Conservation (phyloP, 2,113 vertebrate genomes). For the Poeciliopsis retropinna region DNA sequence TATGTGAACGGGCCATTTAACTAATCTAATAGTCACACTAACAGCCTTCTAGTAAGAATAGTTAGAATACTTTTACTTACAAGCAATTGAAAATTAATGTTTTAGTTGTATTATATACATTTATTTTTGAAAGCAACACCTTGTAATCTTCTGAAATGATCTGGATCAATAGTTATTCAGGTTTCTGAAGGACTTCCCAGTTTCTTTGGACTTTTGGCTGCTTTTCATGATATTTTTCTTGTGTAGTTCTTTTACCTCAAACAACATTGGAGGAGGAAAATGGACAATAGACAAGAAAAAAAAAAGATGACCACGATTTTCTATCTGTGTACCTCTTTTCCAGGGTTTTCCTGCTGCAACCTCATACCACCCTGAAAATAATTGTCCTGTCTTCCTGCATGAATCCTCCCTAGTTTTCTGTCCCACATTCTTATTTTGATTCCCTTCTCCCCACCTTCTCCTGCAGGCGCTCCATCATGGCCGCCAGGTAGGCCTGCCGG, state of each 20-base stretch:
- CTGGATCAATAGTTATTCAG: not conserved
- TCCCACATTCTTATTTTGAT: not conserved
- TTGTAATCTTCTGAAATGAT: not conserved
- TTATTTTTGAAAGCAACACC: not conserved
- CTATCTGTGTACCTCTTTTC: too few relatives aligned
- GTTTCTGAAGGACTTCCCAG: not conserved
- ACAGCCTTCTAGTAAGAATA: too few relatives aligned
- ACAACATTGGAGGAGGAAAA: not conserved
- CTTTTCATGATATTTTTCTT: not conserved
- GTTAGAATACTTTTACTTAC: not conserved
- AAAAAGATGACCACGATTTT: not conserved
- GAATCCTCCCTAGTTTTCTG: not conserved
- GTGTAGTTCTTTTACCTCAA: not conserved
- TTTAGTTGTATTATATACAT: too few relatives aligned
- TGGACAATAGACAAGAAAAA: not conserved
- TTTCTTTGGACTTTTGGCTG: not conserved
- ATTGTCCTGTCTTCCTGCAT: not conserved
- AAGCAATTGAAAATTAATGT: not conserved
- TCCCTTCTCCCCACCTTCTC: conserved; percentile 84
- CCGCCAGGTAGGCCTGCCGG: conserved; percentile 88
- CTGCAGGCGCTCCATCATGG: conserved; percentile 93
- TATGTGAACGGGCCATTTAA: not conserved
- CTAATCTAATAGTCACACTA: not conserved
- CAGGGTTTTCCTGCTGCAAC: too few relatives aligned
- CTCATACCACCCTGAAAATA: too few relatives aligned